Evolutionary conservation across 2,888 invertebrate genomes (phyloP).

Genomic region (Drosophila monieri): DNA sequence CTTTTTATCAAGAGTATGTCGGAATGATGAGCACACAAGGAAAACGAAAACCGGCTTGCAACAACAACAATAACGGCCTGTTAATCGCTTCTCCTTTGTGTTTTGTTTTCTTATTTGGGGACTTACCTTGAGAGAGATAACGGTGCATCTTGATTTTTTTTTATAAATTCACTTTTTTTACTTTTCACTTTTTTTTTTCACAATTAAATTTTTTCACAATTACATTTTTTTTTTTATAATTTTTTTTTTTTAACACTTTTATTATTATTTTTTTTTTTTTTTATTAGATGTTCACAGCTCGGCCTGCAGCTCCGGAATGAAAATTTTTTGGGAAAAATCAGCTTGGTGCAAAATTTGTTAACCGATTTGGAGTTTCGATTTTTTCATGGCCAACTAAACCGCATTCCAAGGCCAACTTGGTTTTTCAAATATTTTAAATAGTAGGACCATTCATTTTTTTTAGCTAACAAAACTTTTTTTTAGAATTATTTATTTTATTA

Average conservation of each 20-base stretch:
- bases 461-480: no score
- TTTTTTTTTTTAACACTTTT: background rate
- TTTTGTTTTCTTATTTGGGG: background rate
- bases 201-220: background rate
- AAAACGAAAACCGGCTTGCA: constrained; percentile 24
- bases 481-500: no score
- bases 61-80: constrained; percentile 8
- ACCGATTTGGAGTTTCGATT: no score
- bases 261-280: background rate
- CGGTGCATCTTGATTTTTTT: background rate
- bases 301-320: background rate
- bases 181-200: background rate
- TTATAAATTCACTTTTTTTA: background rate
- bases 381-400: no score
- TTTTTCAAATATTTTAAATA: no score
- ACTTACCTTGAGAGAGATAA: background rate
- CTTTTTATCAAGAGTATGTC: background rate
- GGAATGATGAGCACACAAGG: constrained; percentile 2
- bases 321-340: background rate
- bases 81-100: background rate
- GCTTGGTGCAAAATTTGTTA: background rate
- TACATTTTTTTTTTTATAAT: background rate
- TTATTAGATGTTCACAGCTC: background rate
- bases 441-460: no score
- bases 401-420: no score